Conservation (phyloP, 2,113 vertebrate species). For the Vidua macroura region DNA sequence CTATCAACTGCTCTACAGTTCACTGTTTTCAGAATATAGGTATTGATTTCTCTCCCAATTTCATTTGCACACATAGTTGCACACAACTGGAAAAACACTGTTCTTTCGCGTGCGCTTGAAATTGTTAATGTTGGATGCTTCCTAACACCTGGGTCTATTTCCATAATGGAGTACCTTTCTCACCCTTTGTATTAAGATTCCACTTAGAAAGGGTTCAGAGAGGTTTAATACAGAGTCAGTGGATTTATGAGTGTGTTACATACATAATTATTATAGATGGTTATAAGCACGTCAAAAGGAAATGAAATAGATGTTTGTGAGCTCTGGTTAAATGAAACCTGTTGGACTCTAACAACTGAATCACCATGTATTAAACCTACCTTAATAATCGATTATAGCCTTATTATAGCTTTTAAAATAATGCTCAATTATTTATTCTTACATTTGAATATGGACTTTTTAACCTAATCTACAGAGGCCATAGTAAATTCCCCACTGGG, state of each 20-base stretch:
- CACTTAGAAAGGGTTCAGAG: slow-evolving; percentile 43
- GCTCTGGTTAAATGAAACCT: slow-evolving; percentile 30
- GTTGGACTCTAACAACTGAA: slow-evolving; percentile 13
- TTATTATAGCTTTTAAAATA: neutral
- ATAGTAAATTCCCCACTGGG: neutral
- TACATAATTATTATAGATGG: slow-evolving; percentile 36
- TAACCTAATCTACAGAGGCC: neutral
- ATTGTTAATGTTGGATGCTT: neutral
- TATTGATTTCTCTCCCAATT: neutral
- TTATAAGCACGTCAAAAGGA: slow-evolving; percentile 45
- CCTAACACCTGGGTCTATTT: neutral
- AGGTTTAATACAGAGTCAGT: slow-evolving; percentile 26
- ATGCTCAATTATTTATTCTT: slow-evolving; percentile 29
- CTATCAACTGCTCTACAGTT: neutral
- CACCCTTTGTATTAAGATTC: slow-evolving; percentile 11
- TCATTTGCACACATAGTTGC: neutral
- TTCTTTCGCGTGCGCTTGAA: neutral
- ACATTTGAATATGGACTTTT: neutral
- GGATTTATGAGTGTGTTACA: slow-evolving; percentile 46
- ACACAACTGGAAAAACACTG: neutral
- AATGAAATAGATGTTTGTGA: slow-evolving; percentile 53
- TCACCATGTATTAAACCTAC: neutral
- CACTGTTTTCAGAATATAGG: neutral
- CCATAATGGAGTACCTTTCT: slow-evolving; percentile 1
- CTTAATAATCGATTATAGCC: neutral